Base-by-base conservation (phyloP, 2,113 vertebrate genomes). In the Cygnus atratus region DNA sequence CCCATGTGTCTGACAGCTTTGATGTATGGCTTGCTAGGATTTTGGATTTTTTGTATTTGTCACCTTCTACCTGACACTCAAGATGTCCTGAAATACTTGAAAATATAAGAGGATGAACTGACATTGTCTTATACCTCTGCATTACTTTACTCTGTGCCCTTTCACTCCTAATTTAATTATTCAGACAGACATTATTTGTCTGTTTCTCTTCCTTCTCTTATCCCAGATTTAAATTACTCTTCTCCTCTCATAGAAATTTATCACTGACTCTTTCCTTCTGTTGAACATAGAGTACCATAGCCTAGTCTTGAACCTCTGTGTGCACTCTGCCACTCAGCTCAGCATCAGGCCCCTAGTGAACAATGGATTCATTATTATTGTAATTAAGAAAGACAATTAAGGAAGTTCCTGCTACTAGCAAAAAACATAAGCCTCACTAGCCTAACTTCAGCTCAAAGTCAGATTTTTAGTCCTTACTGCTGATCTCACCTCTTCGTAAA, bases 81-180 rank as follows among this genome's bases (percentile, higher is more conserved):
- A 92, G 31, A 96, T 52, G n/a, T 78, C 85, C 93, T 92, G 25
- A 95, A 96, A 87, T 59, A 95, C 50, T 94, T 93, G 66, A 66
- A 95, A 95, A 75, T 76, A 92, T 39, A 93, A 91, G 94, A 87
- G 66, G 4, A 63, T 76, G 24, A 88, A n/a, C 29, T 91, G 52
- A 73, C 77, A 54, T 37, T 67, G 17, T 50, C 29, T 63, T 84
- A 78, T 74, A 35, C 41, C 16, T 96, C 68, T 82, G 63, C 29
- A 78, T 96, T 87, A 68, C 37, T 28, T 39, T 35, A 68, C 79
- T 67, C 26, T 39, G 2, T 58, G 76, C 41, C 46, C 61, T 95
- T 97, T 93, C 67, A 88, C 21, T 91, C 71, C 89, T 91, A 88
- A 89, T 95, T 95, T 95, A 91, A 90, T 93, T 95, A 92, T 89